These are phyloP conservation scores for Adelosebastes latens DNA, from an alignment of 2,797 vertebrate species.

Conservation along the genomic window DNA sequence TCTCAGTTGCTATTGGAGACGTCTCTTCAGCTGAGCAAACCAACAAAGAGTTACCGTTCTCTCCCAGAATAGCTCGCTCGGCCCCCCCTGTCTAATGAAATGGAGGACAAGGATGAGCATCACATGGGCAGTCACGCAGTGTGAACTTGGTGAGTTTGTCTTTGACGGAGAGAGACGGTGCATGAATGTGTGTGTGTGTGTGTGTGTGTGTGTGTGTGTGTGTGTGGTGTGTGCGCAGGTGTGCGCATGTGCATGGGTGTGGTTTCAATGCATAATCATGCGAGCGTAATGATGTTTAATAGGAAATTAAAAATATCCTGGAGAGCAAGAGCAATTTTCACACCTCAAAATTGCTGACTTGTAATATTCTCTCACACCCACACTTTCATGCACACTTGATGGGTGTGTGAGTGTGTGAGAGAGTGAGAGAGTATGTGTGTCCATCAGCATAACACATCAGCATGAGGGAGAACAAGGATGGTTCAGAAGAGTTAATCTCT, in stretches of 20 bases:
- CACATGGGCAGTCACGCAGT: conserved; percentile 59
- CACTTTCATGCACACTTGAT: conserved; percentile 27
- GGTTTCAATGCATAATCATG: conserved; percentile 34
- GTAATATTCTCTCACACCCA: conserved; percentile 39
- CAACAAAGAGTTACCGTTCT: conserved; percentile 64
- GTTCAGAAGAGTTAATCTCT: not conserved
- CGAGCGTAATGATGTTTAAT: conserved; percentile 59
- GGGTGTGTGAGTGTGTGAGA: not conserved
- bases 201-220: not conserved
- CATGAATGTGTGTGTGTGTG: not conserved
- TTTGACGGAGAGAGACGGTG: conserved; percentile 36
- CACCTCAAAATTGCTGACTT: conserved; percentile 66
- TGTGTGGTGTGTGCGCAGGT: not conserved
- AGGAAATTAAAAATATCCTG: conserved; percentile 76
- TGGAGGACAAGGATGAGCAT: conserved; percentile 62
- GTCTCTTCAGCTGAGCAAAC: conserved; percentile 57
- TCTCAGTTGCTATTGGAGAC: conserved; percentile 78
- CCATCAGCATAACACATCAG: conserved; percentile 12
- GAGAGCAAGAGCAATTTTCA: conserved; percentile 65
- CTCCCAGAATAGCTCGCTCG: conserved; percentile 71
- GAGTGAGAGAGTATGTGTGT: not conserved
- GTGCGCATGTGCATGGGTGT: not conserved
- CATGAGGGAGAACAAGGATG: not conserved
- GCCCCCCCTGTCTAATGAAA: conserved; percentile 57
- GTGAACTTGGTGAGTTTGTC: conserved; percentile 66